Percentiles rank a stretch among this genome's conserved stretches.
Conservation (phyloP, 2,113 vertebrate species). For the Clarias gariepinus region DNA sequence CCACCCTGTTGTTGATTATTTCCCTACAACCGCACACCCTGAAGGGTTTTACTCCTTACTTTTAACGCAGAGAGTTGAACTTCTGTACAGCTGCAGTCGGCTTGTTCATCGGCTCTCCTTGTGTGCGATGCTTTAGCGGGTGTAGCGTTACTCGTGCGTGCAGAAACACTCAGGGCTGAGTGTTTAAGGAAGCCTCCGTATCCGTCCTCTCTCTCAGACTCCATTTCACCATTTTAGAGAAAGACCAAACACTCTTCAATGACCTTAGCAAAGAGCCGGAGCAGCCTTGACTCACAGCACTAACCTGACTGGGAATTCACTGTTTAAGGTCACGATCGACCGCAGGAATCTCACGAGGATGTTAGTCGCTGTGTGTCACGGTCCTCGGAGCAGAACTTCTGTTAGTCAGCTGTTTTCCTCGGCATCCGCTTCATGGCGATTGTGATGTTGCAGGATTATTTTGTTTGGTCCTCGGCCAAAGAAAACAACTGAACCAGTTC, state of each 20-base stretch:
- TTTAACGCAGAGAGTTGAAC: not conserved
- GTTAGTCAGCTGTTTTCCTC: constrained; percentile 5
- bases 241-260: constrained; percentile 34
- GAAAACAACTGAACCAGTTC: not conserved
- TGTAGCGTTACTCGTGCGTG: not conserved
- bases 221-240: constrained; percentile 1
- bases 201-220: constrained; percentile 16
- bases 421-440: not conserved
- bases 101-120: not conserved
- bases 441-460: not conserved
- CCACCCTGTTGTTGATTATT: too few species aligned
- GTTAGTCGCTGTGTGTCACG: not conserved
- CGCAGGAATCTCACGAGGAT: constrained; percentile 18
- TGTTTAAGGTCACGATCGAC: constrained; percentile 43
- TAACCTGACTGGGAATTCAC: constrained; percentile 16
- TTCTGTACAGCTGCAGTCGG: not conserved
- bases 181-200: not conserved
- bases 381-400: not conserved
- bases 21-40: too few species aligned
- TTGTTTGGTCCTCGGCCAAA: not conserved
- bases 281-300: constrained; percentile 15
- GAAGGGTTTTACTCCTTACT: too few species aligned
- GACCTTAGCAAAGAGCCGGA: constrained; percentile 7
- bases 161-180: not conserved
- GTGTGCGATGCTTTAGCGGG: not conserved